Conservation (phyloP, 2,113 vertebrate genomes). For the Siniperca chuatsi region DNA sequence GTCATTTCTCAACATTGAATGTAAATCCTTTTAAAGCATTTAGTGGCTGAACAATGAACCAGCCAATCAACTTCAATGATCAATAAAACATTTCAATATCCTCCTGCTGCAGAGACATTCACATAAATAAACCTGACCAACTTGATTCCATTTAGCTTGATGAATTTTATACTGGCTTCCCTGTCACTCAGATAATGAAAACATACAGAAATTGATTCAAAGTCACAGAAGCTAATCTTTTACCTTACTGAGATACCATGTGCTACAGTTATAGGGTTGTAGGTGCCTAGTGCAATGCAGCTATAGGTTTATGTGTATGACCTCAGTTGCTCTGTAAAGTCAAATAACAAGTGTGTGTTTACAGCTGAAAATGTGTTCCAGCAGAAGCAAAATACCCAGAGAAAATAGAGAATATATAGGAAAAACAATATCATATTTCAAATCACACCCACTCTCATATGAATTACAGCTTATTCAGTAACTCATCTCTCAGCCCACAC, state of each 20-base stretch:
- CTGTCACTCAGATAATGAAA: conserved; percentile 75
- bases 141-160: conserved; percentile 73
- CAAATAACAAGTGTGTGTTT: conserved; percentile 33
- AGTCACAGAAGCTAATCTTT: conserved; percentile 63
- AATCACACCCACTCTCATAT: conserved; percentile 36
- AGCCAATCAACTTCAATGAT: conserved; percentile 63
- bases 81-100: conserved; percentile 71
- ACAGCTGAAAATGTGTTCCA: conserved; percentile 24
- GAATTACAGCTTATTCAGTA: conserved; percentile 46
- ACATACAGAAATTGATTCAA: conserved; percentile 72
- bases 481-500: conserved; percentile 33
- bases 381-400: conserved; percentile 19
- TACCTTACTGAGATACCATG: conserved; percentile 27
- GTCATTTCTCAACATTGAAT: conserved; percentile 30
- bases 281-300: conserved; percentile 8
- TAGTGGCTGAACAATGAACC: conserved; percentile 45
- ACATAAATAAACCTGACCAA: conserved; percentile 74
- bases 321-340: conserved; percentile 51
- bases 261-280: conserved; percentile 48
- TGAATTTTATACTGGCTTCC: conserved; percentile 62
- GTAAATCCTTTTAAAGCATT: conserved; percentile 27
- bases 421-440: conserved; percentile 56
- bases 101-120: conserved; percentile 42
- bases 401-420: conserved; percentile 18
- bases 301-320: conserved; percentile 49